These are phyloP conservation scores for Diabrotica virgifera DNA, from an alignment of 1,140 invertebrate genomes.

Conservation along the genomic window DNA sequence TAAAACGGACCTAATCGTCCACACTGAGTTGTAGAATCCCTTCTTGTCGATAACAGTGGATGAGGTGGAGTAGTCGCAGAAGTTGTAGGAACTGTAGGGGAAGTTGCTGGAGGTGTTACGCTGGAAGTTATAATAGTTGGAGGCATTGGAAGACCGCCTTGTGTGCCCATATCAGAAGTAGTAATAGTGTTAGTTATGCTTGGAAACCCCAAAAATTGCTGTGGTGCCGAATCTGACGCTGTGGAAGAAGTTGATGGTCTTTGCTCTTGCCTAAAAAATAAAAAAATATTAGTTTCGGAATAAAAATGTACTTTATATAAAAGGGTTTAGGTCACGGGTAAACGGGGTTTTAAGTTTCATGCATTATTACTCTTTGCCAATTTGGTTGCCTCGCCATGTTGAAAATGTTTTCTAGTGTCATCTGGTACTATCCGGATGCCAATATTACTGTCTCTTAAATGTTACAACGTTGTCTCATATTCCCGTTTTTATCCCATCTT, in stretches of 20 bases:
- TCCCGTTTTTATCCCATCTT: too few species aligned
- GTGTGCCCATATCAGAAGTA: constrained; percentile 54
- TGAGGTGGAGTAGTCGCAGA: constrained; percentile 58
- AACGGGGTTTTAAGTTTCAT: too few species aligned
- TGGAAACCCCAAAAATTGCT: constrained; percentile 18
- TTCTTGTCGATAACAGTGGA: constrained; percentile 60
- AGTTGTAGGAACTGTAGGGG: constrained; percentile 51
- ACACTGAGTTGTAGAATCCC: constrained; percentile 82
- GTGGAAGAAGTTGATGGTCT: constrained; percentile 77
- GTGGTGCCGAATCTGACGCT: constrained; percentile 62
- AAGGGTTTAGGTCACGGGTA: too few species aligned
- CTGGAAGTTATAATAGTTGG: constrained; percentile 79
- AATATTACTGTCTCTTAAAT: too few species aligned
- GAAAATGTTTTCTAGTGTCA: too few species aligned
- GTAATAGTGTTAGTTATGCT: constrained; percentile 9
- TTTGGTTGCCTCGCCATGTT: too few species aligned
- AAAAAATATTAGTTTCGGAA: not conserved
- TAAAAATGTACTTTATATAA: too few species aligned
- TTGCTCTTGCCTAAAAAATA: constrained; percentile 58
- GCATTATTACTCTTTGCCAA: too few species aligned
- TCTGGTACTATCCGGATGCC: too few species aligned
- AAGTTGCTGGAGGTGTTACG: constrained; percentile 75
- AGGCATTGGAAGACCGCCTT: constrained; percentile 62
- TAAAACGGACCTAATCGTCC: constrained; percentile 52
- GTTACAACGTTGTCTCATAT: too few species aligned